Percentiles rank a stretch among this genome's conserved stretches.
Evolutionary conservation across 2,113 vertebrate genomes (phyloP).

Genomic region (Camelus dromedarius): DNA sequence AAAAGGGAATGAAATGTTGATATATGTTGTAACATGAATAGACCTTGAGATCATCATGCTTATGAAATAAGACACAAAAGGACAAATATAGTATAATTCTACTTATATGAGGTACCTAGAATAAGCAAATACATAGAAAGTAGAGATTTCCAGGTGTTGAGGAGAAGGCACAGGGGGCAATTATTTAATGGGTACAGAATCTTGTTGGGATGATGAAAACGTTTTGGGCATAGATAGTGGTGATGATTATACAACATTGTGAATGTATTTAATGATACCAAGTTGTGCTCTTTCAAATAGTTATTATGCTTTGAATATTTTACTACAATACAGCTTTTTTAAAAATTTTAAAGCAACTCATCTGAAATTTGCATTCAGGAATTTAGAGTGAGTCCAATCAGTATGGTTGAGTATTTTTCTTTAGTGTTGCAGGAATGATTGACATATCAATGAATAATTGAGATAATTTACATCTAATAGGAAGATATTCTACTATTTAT

Average conservation of each 20-base stretch:
- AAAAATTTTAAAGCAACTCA: neutral
- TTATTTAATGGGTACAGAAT: neutral
- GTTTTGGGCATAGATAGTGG: neutral
- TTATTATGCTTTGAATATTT: neutral
- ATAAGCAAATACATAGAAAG: neutral
- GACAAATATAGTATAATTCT: neutral
- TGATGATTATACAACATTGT: neutral
- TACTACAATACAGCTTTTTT: neutral
- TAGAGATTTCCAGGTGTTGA: neutral
- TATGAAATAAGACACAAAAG: neutral
- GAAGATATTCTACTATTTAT: conserved; percentile 40
- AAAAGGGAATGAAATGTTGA: neutral
- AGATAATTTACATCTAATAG: conserved; percentile 17
- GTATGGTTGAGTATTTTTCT: conserved; percentile 7
- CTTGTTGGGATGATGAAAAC: neutral
- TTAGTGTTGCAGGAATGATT: neutral
- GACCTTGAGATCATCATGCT: neutral
- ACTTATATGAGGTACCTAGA: neutral
- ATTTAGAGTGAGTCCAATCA: conserved; percentile 25
- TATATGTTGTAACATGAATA: neutral
- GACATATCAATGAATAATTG: conserved; percentile 34
- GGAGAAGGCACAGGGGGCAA: neutral
- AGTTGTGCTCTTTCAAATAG: neutral
- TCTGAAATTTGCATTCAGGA: conserved; percentile 48
- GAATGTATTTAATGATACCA: neutral